These are phyloP conservation scores for Lethenteron reissneri DNA, from an alignment of 2,113 vertebrate genomes.

Conservation along the genomic window DNA sequence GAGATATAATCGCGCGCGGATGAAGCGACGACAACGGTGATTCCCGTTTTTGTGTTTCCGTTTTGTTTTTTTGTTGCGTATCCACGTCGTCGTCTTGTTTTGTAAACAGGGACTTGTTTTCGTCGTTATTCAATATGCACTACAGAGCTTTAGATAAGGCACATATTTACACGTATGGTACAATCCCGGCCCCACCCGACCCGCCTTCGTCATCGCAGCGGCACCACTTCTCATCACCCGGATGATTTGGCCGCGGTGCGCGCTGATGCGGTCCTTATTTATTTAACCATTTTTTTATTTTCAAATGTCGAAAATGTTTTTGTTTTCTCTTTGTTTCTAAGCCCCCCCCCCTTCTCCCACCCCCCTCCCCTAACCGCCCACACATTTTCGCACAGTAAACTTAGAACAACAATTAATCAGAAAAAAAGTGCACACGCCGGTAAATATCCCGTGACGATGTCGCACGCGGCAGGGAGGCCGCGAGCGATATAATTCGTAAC, in stretches of 20 bases:
- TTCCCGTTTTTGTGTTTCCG: neutral
- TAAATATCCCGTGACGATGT: too few species aligned
- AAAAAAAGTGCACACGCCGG: too few species aligned
- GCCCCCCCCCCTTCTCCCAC: neutral
- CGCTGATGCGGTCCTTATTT: slow-evolving; percentile 12
- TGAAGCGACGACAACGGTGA: neutral
- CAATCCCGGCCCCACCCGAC: slow-evolving; percentile 15
- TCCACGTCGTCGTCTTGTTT: neutral
- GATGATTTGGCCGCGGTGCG: slow-evolving; percentile 13
- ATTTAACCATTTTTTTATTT: slow-evolving; percentile 12
- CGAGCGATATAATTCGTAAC: too few species aligned
- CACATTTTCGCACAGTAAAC: too few species aligned
- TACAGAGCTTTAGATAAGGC: slow-evolving; percentile 38
- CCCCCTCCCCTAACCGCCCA: too few species aligned
- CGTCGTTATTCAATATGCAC: neutral
- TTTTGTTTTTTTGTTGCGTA: neutral
- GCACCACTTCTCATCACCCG: slow-evolving; percentile 13
- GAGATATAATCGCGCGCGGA: neutral
- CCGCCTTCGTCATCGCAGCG: slow-evolving; percentile 10
- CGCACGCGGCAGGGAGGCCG: too few species aligned
- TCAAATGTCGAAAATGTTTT: slow-evolving; percentile 12
- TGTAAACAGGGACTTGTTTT: neutral
- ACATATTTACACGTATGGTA: slow-evolving; percentile 53
- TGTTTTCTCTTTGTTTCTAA: slow-evolving; percentile 13
- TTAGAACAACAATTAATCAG: too few species aligned